phyloP scores from a whole-genome alignment of 2,113 vertebrate genomes.

The Passer montanus region DNA sequence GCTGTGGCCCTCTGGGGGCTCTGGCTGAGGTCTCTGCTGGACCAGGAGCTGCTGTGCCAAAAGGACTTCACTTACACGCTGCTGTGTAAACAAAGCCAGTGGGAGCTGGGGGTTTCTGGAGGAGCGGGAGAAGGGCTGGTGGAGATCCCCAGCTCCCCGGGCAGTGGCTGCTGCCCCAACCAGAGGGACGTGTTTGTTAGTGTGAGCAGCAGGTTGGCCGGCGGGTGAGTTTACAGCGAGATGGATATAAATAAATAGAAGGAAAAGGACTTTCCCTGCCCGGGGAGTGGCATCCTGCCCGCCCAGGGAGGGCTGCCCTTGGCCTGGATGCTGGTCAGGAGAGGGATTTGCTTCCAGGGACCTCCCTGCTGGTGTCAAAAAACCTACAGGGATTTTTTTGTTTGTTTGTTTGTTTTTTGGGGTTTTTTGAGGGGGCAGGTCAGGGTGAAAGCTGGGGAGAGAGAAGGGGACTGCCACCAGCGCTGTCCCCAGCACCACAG shows the following conservation, averaged over 20 bases:
- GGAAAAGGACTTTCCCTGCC: constrained; percentile 20
- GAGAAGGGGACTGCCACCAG: neutral
- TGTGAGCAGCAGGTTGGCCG: neutral
- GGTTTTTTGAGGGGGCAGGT: no score
- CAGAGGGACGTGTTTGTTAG: neutral
- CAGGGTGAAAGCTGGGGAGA: neutral
- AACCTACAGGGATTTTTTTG: no score
- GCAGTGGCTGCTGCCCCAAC: neutral
- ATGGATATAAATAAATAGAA: constrained; percentile 30
- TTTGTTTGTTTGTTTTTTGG: no score
- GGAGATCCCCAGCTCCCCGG: accelerated
- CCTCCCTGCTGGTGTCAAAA: neutral
- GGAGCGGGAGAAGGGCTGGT: neutral
- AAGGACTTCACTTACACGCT: neutral
- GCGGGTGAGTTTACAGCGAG: neutral
- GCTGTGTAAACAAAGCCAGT: neutral
- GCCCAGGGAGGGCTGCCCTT: neutral
- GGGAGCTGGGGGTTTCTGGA: neutral
- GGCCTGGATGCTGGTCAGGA: accelerated
- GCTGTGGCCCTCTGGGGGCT: neutral
- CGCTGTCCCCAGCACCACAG: neutral
- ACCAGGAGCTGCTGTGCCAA: neutral
- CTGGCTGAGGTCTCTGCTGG: neutral
- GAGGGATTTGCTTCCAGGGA: neutral
- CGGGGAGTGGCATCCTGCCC: accelerated